Conservation (phyloP, 2,888 invertebrate genomes). For the Agrilus mali region DNA sequence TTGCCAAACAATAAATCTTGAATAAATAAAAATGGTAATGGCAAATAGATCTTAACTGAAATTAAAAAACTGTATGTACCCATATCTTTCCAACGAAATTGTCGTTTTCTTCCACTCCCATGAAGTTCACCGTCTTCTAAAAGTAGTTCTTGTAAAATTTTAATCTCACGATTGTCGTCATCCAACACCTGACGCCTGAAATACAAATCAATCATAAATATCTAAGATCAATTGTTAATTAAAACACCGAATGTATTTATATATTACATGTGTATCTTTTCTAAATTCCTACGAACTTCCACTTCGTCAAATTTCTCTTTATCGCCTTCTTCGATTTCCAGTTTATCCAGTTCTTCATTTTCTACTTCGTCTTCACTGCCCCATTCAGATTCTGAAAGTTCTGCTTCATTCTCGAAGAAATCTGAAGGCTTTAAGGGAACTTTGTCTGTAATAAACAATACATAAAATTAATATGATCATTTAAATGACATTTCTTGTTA, state of each 20-base stretch:
- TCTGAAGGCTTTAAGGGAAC: constrained; percentile 41
- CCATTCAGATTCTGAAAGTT: constrained; percentile 83
- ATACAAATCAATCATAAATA: constrained; percentile 4
- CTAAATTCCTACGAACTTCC: constrained; percentile 65
- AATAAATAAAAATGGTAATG: background rate
- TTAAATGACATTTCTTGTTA: background rate
- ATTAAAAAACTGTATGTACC: constrained; percentile 32
- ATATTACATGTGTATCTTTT: constrained; percentile 70
- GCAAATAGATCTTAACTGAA: background rate
- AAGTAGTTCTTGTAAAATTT: constrained; percentile 71
- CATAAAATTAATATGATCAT: background rate
- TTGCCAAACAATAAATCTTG: constrained; percentile 6
- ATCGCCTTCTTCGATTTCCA: constrained; percentile 79
- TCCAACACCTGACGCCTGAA: constrained; percentile 68
- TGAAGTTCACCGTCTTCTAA: constrained; percentile 84
- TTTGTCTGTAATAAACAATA: background rate
- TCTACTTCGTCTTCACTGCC: constrained; percentile 84
- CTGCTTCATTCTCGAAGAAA: constrained; percentile 85
- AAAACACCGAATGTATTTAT: background rate
- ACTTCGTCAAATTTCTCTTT: constrained; percentile 70
- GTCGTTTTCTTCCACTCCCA: constrained; percentile 59
- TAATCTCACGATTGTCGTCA: constrained; percentile 76
- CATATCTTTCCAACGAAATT: constrained; percentile 78
- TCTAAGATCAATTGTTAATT: background rate
- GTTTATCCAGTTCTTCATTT: constrained; percentile 52